These are phyloP conservation scores for Syngnathoides biaculeatus DNA, from an alignment of 2,113 vertebrate genomes.

Conservation along the genomic window DNA sequence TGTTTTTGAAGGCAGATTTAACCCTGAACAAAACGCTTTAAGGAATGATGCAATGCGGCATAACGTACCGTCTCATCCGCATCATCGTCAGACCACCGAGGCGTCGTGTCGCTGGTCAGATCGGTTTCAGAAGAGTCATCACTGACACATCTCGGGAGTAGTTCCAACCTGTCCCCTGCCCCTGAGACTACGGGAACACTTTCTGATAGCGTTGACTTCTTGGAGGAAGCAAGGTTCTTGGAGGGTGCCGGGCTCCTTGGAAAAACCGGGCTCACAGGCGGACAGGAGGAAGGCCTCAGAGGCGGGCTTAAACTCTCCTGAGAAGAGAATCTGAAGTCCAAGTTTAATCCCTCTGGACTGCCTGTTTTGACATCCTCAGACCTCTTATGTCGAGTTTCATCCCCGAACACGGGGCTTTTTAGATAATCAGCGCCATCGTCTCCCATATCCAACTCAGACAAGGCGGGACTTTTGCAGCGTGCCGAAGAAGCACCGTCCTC, in stretches of 20 bases:
- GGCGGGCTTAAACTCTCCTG: conserved; percentile 41
- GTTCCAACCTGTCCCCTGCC: neutral
- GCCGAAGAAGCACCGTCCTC: neutral
- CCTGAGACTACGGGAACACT: neutral
- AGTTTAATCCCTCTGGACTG: conserved; percentile 55
- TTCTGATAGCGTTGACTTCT: neutral
- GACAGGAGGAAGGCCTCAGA: neutral
- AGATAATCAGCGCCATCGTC: neutral
- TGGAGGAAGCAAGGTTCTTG: neutral
- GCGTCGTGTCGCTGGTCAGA: conserved; percentile 41
- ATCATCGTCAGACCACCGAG: conserved; percentile 60
- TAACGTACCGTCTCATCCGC: conserved; percentile 40
- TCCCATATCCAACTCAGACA: conserved; percentile 2
- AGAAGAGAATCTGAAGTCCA: conserved; percentile 44
- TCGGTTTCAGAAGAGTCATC: neutral
- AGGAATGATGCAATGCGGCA: neutral
- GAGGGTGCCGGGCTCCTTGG: conserved; percentile 16
- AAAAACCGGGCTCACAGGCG: conserved; percentile 25
- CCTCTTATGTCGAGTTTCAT: neutral
- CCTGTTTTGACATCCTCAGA: conserved; percentile 6
- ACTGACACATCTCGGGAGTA: neutral
- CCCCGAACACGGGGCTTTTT: conserved; percentile 37
- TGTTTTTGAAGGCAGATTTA: too few species aligned
- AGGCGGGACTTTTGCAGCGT: conserved; percentile 11
- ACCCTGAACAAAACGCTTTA: neutral